These are phyloP conservation scores for Iphiclides podalirius DNA, from an alignment of 2,888 invertebrate species.

Conservation along the genomic window DNA sequence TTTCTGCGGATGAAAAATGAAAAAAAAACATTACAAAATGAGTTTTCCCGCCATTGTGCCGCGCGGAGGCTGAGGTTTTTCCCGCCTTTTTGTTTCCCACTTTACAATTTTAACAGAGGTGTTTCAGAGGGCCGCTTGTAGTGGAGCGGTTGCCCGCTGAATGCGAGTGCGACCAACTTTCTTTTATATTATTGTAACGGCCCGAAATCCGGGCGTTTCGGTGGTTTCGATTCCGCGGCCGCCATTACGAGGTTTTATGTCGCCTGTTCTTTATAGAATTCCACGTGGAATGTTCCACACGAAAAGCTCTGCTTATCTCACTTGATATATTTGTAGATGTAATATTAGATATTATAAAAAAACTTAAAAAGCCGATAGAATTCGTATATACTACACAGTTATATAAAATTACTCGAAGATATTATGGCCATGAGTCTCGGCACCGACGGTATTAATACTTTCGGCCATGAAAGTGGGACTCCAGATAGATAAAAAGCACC, in stretches of 20 bases:
- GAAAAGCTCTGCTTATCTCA: no score
- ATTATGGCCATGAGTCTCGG: no score
- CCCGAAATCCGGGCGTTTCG: conserved; percentile 9
- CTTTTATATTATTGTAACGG: conserved; percentile 15
- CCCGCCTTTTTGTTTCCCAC: conserved; percentile 28
- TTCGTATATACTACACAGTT: no score
- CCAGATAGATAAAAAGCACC: no score
- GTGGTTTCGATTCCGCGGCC: conserved; percentile 1
- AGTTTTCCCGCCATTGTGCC: conserved; percentile 35
- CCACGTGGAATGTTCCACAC: no score
- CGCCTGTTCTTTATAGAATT: conserved; percentile 1
- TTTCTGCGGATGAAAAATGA: conserved; percentile 31
- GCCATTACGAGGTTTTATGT: background rate
- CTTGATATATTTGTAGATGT: no score
- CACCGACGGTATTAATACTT: no score
- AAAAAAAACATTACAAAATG: conserved; percentile 39
- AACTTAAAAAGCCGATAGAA: no score
- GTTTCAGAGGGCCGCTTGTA: conserved; percentile 31
- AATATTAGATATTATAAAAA: no score
- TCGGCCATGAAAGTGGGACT: no score
- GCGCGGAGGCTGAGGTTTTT: conserved; percentile 20
- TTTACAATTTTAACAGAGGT: conserved; percentile 36
- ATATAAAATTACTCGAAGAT: no score
- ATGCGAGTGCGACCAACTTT: conserved; percentile 13
- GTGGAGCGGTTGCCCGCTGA: conserved; percentile 3